Evolutionary conservation across 2,113 vertebrate species (phyloP), one percentile per base, ranked within the genome.

Genomic region (Toxostoma redivivum): DNA sequence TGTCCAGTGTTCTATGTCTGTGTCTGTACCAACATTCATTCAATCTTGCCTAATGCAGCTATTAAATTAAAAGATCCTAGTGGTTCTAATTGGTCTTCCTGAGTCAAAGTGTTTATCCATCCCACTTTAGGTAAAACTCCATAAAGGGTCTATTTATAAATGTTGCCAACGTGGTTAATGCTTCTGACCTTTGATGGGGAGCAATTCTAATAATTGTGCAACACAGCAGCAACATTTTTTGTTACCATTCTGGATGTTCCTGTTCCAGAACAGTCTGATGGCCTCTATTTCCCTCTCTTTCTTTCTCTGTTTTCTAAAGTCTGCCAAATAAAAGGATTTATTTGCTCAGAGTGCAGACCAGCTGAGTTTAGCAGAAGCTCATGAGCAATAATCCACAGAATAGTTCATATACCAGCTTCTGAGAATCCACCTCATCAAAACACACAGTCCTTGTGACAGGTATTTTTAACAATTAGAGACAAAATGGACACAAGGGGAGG

Each of bases 121-220:
- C 86, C 87, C 81, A 58, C 72, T 97, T 94, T 58, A 88, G 93
- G 90, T 84, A 92, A 93, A 95, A 53, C 78, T 81, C 90, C 61
- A 86, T 84, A 81, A 89, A 96, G 54, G 57, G 22, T 90, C 90
- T 92, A 96, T 97, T 97, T 95, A 97, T 97, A 96, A 91, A 94
- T 45, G 54, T 80, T 92, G 84, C 80, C 92, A 92, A 71, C 16
- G 16, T 92, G 88, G 90, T 96, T 97, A 97, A 97, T 97, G 96
- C 69, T 81, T 96, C 91, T 97, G 96, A 95, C 97, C 96, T 97
- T 97, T 97, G 90, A 84, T 74, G 70, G 89, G 64, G 94, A 91
- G 81, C 30, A 4, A 84, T 84, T 90, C 50, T 93, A 92, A 90
- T 82, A 83, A 86, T 67, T 96, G 90, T 96, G 84, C 91, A 96